Evolutionary conservation across 2,888 invertebrate genomes (phyloP).

Genomic region (Tetranychus truncatus): DNA sequence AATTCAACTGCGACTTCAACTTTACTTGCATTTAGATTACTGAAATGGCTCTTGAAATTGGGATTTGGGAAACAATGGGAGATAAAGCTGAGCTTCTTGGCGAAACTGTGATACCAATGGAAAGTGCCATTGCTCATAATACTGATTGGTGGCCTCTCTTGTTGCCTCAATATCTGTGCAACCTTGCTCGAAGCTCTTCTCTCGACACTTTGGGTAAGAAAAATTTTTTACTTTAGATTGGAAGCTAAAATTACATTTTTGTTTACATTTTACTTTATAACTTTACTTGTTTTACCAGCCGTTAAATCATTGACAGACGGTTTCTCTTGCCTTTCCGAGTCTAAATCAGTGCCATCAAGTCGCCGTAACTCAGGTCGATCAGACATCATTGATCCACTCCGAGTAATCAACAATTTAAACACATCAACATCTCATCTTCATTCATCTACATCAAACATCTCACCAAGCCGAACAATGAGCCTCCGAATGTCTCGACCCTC

Average conservation of each 20-base stretch:
- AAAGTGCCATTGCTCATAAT: conserved; percentile 20
- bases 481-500: conserved; percentile 10
- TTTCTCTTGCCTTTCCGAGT: conserved; percentile 15
- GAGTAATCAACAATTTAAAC: not conserved
- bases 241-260: not conserved
- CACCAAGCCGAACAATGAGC: conserved; percentile 10
- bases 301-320: not conserved
- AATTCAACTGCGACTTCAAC: no score
- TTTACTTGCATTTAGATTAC: conserved; percentile 16
- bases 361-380: conserved; percentile 18
- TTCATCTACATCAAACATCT: not conserved
- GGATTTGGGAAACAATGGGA: conserved; percentile 22
- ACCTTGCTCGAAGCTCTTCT: conserved; percentile 5
- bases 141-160: conserved; percentile 23
- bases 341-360: conserved; percentile 20
- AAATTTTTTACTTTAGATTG: not conserved
- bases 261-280: not conserved
- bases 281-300: not conserved
- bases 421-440: not conserved
- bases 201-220: not conserved
- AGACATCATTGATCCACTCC: conserved; percentile 6
- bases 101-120: conserved; percentile 22
- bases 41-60: conserved; percentile 23
- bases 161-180: not conserved
- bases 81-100: conserved; percentile 15